phyloP scores from a whole-genome alignment of 1,140 invertebrate species.

The Drosophila grimshawi region DNA sequence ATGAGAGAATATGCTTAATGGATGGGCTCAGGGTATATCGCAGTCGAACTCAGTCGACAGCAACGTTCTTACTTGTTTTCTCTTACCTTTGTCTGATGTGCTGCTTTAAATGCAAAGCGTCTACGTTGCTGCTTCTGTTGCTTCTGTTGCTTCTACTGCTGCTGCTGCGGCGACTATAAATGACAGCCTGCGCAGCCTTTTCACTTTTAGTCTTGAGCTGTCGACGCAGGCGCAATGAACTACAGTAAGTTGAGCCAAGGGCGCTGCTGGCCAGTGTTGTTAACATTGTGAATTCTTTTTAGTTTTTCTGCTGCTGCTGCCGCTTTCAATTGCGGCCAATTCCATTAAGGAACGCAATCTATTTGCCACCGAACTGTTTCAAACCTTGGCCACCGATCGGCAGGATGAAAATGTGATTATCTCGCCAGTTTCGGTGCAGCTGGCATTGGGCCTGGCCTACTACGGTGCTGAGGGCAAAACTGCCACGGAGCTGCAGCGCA shows the following conservation, averaged over 20 bases:
- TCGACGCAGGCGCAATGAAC: constrained; percentile 71
- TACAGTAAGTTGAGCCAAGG: constrained; percentile 48
- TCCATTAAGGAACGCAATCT: constrained; percentile 79
- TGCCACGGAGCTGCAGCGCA: constrained; percentile 70
- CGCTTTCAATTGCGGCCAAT: constrained; percentile 38
- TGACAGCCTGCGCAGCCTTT: constrained; percentile 66
- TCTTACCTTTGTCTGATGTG: constrained; percentile 25
- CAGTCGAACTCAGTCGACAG: too few relatives aligned
- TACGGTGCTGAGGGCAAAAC: constrained; percentile 77
- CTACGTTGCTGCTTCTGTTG: constrained; percentile 18
- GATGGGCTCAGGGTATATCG: too few relatives aligned
- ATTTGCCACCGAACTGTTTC: constrained; percentile 80
- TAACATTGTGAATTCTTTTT: not conserved
- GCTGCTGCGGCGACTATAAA: constrained; percentile 75
- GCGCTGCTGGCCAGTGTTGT: not conserved
- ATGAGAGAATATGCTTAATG: too few relatives aligned
- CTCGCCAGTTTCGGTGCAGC: constrained; percentile 75
- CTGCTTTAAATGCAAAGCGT: constrained; percentile 64
- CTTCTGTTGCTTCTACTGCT: constrained; percentile 39
- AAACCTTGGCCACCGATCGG: constrained; percentile 76
- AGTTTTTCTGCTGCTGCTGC: constrained; percentile 45
- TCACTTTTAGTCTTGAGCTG: constrained; percentile 78
- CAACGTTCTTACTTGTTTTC: constrained; percentile 6
- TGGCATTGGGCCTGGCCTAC: constrained; percentile 76
- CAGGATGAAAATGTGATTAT: constrained; percentile 82